A percentile compares a stretch with the other conserved stretches of the same genome.
Evolutionary conservation across 2,797 vertebrate species (phyloP).

Genomic region (Orientallactaga sibirica): DNA sequence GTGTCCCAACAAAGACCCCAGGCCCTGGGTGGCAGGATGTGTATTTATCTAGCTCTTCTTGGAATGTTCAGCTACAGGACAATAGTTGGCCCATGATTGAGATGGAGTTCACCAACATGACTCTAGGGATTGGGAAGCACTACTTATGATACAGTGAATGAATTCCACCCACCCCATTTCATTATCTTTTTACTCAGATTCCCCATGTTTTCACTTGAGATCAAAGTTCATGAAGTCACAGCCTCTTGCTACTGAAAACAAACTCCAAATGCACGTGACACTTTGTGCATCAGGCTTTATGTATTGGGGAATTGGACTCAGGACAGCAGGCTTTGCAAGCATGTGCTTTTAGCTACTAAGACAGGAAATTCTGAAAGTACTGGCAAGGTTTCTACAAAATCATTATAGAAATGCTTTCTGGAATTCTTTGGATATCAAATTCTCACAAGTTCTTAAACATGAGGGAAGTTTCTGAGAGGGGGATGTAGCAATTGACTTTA

Average conservation of each 20-base stretch:
- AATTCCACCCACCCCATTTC: background rate
- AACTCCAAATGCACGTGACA: too few relatives aligned
- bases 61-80: background rate
- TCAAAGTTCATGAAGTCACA: background rate
- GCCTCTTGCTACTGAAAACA: background rate
- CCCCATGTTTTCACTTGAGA: background rate
- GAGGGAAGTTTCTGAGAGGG: slow-evolving; percentile 85
- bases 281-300: too few relatives aligned
- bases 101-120: background rate
- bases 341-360: too few relatives aligned
- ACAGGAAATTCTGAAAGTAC: background rate
- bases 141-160: background rate
- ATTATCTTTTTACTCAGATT: background rate
- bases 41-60: background rate
- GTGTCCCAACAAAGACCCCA: fast-evolving
- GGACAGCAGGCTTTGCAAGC: too few relatives aligned
- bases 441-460: slow-evolving; percentile 85
- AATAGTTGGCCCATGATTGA: background rate
- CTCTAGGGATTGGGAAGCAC: background rate
- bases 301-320: too few relatives aligned
- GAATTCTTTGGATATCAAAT: slow-evolving; percentile 84
- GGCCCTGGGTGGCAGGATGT: background rate
- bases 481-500: slow-evolving; percentile 81
- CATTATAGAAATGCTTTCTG: slow-evolving; percentile 13
- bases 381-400: background rate